phyloP scores from a whole-genome alignment of 92 coral and sea anemone genomes.

The Paragorgia papillata region DNA sequence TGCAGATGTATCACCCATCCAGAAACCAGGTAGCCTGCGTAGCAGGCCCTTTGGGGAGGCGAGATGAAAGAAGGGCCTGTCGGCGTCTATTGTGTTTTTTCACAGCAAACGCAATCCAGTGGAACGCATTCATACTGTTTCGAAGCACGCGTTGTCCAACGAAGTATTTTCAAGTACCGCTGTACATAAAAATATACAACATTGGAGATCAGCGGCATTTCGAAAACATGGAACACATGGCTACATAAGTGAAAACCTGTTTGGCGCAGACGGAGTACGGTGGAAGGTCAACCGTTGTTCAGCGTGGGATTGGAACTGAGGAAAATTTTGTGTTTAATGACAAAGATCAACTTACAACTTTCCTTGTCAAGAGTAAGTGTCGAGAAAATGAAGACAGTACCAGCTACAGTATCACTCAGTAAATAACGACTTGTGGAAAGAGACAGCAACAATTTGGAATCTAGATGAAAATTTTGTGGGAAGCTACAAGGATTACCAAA shows the following conservation, averaged over 20 bases:
- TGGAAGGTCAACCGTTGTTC: constrained; percentile 42
- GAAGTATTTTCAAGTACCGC: constrained; percentile 46
- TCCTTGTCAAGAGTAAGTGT: constrained; percentile 43
- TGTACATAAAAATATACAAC: constrained; percentile 14
- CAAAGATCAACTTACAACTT: constrained; percentile 40
- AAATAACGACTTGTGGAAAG: constrained; percentile 31
- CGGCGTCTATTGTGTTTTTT: constrained; percentile 43
- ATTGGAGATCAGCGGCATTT: constrained; percentile 40
- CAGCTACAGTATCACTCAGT: constrained; percentile 33
- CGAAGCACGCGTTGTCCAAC: constrained; percentile 49
- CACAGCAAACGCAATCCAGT: constrained; percentile 55
- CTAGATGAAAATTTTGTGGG: constrained; percentile 46
- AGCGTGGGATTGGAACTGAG: constrained; percentile 46
- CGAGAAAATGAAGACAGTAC: constrained; percentile 39
- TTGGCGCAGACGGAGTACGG: constrained; percentile 43
- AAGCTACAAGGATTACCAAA: constrained; percentile 63
- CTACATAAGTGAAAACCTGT: constrained; percentile 44
- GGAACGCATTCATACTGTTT: constrained; percentile 50
- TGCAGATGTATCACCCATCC: too few species aligned
- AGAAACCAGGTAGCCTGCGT: too few species aligned
- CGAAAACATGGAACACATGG: constrained; percentile 58
- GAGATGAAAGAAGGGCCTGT: too few species aligned
- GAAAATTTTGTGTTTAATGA: constrained; percentile 42
- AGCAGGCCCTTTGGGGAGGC: too few species aligned
- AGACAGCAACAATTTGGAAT: constrained; percentile 44